Evolutionary conservation across 2,797 vertebrate genomes (phyloP).

Genomic region (Bovichtus variegatus): DNA sequence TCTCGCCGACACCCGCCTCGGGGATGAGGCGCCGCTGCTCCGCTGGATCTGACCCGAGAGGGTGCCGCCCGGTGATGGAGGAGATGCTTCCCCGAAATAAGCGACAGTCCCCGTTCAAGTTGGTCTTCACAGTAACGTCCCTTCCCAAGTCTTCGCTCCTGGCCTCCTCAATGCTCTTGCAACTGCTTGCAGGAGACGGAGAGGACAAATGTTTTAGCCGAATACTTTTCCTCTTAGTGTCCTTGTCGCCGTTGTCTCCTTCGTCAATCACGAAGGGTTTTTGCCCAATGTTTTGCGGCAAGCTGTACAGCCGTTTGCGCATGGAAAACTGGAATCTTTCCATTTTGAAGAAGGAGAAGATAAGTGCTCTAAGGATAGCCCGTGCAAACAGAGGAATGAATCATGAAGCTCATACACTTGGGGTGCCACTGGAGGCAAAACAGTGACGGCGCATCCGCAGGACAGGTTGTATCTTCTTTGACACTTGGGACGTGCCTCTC

Average conservation of each 20-base stretch:
- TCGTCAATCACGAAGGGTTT: constrained; percentile 91
- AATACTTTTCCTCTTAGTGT: constrained; percentile 93
- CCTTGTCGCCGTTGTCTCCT: constrained; percentile 88
- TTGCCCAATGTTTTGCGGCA: constrained; percentile 95
- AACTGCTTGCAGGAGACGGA: constrained; percentile 84
- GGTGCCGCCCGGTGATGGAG: constrained; percentile 91
- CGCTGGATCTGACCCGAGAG: constrained; percentile 86
- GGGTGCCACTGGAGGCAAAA: constrained; percentile 64
- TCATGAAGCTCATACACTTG: constrained; percentile 65
- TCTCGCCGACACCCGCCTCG: constrained; percentile 81
- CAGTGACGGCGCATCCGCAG: constrained; percentile 79
- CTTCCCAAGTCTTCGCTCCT: constrained; percentile 86
- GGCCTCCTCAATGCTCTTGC: constrained; percentile 82
- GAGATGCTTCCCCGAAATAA: constrained; percentile 93
- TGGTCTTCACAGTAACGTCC: constrained; percentile 87
- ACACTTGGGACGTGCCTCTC: constrained; percentile 76
- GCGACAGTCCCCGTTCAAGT: constrained; percentile 97
- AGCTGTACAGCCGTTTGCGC: constrained; percentile 97
- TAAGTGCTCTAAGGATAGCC: constrained; percentile 60
- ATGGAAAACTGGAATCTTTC: constrained; percentile 96
- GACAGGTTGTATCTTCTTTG: constrained; percentile 75
- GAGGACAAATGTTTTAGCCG: constrained; percentile 91
- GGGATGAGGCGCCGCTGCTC: constrained; percentile 91
- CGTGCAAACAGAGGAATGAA: constrained; percentile 63
- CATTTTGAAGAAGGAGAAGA: constrained; percentile 82